Percentiles rank a stretch among this genome's conserved stretches.
These are phyloP conservation scores for Pachycephala philippinensis DNA, from an alignment of 2,113 vertebrate genomes.

Conservation along the genomic window DNA sequence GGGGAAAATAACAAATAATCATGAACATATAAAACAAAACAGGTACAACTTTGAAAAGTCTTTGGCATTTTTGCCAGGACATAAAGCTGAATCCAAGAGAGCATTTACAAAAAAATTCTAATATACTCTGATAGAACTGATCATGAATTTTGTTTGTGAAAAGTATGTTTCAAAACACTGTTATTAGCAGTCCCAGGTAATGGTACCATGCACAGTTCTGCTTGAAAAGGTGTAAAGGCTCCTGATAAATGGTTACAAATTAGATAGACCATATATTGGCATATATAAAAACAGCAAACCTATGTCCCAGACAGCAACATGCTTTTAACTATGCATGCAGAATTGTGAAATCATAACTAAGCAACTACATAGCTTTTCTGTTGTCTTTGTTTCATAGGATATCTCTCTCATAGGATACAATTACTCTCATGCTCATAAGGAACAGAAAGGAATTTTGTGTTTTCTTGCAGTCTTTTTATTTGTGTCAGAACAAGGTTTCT, in stretches of 20 bases:
- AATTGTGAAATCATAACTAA: background rate
- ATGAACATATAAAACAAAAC: background rate
- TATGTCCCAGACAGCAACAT: background rate
- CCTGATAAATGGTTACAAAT: background rate
- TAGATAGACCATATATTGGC: background rate
- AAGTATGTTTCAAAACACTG: background rate
- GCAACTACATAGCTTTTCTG: background rate
- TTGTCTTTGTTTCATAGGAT: background rate
- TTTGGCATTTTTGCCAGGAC: background rate
- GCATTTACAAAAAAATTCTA: background rate
- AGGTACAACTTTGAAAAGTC: background rate
- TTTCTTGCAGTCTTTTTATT: background rate
- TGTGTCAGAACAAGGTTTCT: background rate
- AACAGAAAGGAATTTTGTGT: background rate
- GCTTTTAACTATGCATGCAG: background rate
- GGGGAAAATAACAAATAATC: background rate
- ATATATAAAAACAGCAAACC: background rate
- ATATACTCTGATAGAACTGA: background rate
- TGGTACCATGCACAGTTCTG: background rate
- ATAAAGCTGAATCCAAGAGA: background rate
- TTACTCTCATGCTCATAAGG: background rate
- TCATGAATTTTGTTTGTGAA: background rate
- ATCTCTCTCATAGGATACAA: background rate
- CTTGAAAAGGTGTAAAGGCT: background rate
- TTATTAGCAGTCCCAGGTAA: background rate